Evolutionary conservation across 2,888 invertebrate genomes (phyloP).

Genomic region (Lamellibrachia satsuma): DNA sequence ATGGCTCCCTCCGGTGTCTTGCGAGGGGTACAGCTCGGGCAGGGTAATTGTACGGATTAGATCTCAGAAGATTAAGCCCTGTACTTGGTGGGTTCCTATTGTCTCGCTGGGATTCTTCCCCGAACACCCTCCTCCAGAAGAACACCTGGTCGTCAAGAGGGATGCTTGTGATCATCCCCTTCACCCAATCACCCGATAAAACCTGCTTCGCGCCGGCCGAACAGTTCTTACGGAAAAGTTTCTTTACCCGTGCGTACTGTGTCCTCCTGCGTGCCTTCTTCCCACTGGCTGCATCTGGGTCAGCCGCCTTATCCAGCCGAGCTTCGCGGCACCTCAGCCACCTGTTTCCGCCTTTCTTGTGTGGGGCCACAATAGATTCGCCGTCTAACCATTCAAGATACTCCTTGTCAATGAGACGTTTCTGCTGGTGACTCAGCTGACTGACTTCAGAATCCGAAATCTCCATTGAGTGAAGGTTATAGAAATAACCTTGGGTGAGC

Average conservation of each 20-base stretch:
- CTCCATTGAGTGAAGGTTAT: no score
- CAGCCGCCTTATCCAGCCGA: neutral
- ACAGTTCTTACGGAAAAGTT: neutral
- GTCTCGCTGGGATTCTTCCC: neutral
- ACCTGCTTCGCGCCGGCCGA: neutral
- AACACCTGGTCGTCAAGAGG: neutral
- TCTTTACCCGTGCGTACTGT: neutral
- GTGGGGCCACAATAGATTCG: neutral
- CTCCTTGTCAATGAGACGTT: neutral
- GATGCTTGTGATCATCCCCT: neutral
- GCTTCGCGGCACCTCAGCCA: neutral
- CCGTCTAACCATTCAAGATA: neutral
- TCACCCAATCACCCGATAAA: neutral
- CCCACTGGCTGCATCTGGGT: neutral
- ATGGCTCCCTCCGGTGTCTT: neutral
- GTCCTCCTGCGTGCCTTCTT: neutral
- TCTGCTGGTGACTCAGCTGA: no score
- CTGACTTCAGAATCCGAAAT: no score
- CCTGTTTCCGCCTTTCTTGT: neutral
- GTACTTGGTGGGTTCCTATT: neutral
- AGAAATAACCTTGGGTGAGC: no score
- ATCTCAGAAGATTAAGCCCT: neutral
- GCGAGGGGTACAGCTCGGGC: neutral
- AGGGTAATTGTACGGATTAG: neutral
- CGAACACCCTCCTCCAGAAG: neutral